These are phyloP conservation scores for Trididemnum miniatum DNA, from an alignment of 23 tunicate species.

Conservation along the genomic window DNA sequence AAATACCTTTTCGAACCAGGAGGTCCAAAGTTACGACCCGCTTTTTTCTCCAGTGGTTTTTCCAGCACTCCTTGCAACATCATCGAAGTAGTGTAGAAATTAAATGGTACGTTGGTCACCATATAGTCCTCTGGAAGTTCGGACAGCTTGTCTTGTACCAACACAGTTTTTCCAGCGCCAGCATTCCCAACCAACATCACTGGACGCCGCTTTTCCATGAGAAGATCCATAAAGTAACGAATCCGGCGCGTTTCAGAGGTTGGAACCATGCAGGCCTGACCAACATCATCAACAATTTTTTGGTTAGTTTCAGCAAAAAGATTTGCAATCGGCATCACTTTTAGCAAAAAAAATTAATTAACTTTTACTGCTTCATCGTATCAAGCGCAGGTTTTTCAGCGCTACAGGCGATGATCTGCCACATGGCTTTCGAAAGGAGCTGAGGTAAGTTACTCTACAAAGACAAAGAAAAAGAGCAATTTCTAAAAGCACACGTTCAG, in stretches of 20 bases:
- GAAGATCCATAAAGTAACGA: conserved; percentile 92
- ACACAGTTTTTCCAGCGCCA: conserved; percentile 92
- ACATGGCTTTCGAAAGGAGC: too few species aligned
- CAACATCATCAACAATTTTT: not conserved
- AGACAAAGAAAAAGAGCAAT: too few species aligned
- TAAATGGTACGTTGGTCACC: conserved; percentile 97
- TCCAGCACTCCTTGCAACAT: conserved; percentile 96
- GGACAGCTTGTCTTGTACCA: conserved; percentile 91
- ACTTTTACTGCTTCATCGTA: too few species aligned
- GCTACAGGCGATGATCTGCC: too few species aligned
- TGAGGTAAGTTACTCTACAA: too few species aligned
- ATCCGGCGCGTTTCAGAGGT: conserved; percentile 93
- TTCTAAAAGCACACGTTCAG: too few species aligned
- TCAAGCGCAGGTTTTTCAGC: too few species aligned
- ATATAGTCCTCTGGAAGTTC: conserved; percentile 79
- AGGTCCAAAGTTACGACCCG: conserved; percentile 97
- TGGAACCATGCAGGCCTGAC: conserved; percentile 96
- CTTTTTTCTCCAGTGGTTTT: conserved; percentile 97
- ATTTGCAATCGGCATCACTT: too few species aligned
- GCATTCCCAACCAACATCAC: conserved; percentile 98
- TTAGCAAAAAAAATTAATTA: too few species aligned
- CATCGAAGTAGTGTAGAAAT: conserved; percentile 95
- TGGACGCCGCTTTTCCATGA: conserved; percentile 94
- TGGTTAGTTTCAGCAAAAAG: too few species aligned
- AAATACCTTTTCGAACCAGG: conserved; percentile 98